A percentile compares a stretch with the other conserved stretches of the same genome.
Evolutionary conservation across 2,888 invertebrate species (phyloP).

Genomic region (Eretmocerus hayati): DNA sequence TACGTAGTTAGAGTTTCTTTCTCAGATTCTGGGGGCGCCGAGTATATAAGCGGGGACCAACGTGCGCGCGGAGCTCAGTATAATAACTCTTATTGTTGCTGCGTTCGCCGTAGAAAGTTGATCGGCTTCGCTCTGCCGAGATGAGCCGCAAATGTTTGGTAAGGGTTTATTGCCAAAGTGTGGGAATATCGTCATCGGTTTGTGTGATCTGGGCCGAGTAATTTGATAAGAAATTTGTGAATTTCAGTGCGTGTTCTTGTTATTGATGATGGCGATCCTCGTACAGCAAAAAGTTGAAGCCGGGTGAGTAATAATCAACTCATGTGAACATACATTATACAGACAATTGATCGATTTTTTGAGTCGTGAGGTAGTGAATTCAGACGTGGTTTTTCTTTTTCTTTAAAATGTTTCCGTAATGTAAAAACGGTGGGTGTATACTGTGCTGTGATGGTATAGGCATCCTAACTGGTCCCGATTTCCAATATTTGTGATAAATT

Average conservation of each 20-base stretch:
- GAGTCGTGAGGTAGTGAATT: no score
- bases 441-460: no score
- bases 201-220: background rate
- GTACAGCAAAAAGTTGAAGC: conserved; percentile 2
- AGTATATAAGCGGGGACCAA: conserved; percentile 10
- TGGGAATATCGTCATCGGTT: background rate
- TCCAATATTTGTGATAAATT: no score
- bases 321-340: background rate
- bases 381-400: no score
- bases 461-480: no score
- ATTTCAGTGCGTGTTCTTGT: conserved; percentile 6
- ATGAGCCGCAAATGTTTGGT: conserved; percentile 33
- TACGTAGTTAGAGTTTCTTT: conserved; percentile 3
- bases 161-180: conserved; percentile 10
- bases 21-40: background rate
- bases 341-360: no score
- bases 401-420: no score
- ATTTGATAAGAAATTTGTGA: background rate
- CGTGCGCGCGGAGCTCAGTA: conserved; percentile 4
- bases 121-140: conserved; percentile 5
- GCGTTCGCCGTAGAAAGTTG: conserved; percentile 5
- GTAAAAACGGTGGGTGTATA: no score
- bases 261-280: background rate
- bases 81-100: conserved; percentile 8
- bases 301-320: conserved; percentile 3